phyloP scores from a whole-genome alignment of 2,888 invertebrate genomes.

The Tetramorium bicarinatum region DNA sequence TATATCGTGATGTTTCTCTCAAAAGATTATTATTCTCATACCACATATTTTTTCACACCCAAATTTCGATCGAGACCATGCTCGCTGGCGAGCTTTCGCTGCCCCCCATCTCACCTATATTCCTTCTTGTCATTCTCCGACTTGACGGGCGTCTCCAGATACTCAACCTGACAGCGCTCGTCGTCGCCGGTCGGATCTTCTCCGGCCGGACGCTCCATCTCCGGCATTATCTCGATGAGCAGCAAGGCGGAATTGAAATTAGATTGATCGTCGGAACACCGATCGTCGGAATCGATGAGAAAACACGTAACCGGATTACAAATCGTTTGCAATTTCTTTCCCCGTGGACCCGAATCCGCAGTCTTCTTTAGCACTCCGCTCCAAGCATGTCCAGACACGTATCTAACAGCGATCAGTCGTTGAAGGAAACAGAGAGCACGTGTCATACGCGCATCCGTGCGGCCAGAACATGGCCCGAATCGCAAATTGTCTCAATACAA shows the following conservation, averaged over 20 bases:
- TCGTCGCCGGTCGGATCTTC: too few species aligned
- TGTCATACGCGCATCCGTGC: background rate
- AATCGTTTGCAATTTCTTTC: slow-evolving; percentile 68
- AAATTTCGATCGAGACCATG: background rate
- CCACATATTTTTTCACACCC: background rate
- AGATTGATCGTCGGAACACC: background rate
- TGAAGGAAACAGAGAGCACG: background rate
- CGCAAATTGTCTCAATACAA: too few species aligned
- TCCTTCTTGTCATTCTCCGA: slow-evolving; percentile 93
- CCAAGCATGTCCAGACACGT: background rate
- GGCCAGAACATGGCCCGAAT: too few species aligned
- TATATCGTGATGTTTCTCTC: background rate
- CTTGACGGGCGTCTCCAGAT: slow-evolving; percentile 89
- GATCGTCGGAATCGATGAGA: background rate
- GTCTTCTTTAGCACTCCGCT: slow-evolving; percentile 76
- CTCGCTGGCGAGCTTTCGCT: too few species aligned
- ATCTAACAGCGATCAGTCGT: background rate
- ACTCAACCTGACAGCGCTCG: slow-evolving; percentile 65
- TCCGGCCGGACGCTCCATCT: background rate
- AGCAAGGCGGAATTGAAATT: slow-evolving; percentile 35
- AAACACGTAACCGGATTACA: background rate
- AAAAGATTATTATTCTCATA: background rate
- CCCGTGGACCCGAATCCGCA: slow-evolving; percentile 61
- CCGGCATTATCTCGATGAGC: slow-evolving; percentile 38
- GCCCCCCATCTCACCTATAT: slow-evolving; percentile 88